phyloP scores from a whole-genome alignment of 53 echinoderm and acorn worm genomes.

The Crossaster papposus region DNA sequence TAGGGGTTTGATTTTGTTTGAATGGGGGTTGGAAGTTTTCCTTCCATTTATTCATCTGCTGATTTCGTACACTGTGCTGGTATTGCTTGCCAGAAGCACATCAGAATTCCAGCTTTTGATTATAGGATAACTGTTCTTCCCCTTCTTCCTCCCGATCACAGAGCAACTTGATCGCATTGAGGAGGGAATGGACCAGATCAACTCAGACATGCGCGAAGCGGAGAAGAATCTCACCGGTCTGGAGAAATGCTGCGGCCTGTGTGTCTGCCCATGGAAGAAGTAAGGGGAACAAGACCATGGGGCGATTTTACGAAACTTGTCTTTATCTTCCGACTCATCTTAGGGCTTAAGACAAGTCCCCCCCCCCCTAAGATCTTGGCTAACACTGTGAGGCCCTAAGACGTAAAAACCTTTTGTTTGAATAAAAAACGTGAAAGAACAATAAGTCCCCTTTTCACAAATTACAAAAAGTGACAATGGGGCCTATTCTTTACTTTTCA shows the following conservation, averaged over 20 bases:
- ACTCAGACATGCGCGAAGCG: constrained; percentile 89
- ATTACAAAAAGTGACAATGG: too few species aligned
- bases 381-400: too few species aligned
- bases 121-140: background rate
- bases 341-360: too few species aligned
- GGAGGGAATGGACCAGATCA: constrained; percentile 89
- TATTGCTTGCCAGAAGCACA: background rate
- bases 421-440: too few species aligned
- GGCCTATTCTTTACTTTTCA: too few species aligned
- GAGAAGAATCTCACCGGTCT: constrained; percentile 85
- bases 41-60: background rate
- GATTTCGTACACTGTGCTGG: background rate
- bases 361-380: too few species aligned
- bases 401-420: too few species aligned
- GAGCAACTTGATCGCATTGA: constrained; percentile 91
- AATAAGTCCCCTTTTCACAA: too few species aligned
- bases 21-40: background rate
- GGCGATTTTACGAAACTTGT: too few species aligned
- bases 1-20: too few species aligned
- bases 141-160: constrained; percentile 16
- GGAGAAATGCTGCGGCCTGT: constrained; percentile 87
- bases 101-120: background rate
- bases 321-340: too few species aligned
- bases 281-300: background rate
- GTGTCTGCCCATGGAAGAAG: constrained; percentile 84